Evolutionary conservation across 2,888 invertebrate genomes (phyloP), one percentile per base, ranked within the genome.

Genomic region (Acleris cristana): DNA sequence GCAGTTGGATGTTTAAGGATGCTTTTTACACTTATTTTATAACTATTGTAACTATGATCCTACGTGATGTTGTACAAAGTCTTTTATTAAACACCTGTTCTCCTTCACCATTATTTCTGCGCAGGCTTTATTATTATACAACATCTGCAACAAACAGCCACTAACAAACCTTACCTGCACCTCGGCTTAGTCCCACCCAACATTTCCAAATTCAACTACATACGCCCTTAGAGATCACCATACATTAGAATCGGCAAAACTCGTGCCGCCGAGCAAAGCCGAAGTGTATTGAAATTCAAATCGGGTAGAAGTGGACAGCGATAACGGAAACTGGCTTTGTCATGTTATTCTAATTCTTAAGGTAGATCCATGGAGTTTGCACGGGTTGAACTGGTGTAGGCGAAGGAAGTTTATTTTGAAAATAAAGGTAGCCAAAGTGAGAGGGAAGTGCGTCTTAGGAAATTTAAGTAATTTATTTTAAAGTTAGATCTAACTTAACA

Each of bases 211-310:
- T 51, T 18, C 51, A 51, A 53, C 26, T 26, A 53, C 53, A 53
- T 53, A 53, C 51, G 23, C 54, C 59, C 40, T 26, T 53, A 21
- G 34, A 48, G 67, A 67, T 67, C 56, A 59, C 59, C 69, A 55
- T 63, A 59, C 54, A 69, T 69, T 63, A 63, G 10, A 54, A 51
- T 44, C 44, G 52, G 40, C 56, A 40, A 23, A 21, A 53, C 44
- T 45, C 49, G 23, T 48, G 8, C 48, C n/a, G 23, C 53, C 34
- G 48, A 57, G 66, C 53, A 51, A 70, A 65, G 61, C 55, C 53
- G 63, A 65, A 69, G 63, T 73, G 64, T 73, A 73, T 74, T 74
- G 73, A 74, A 73, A 74, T 74, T 73, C 71, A 71, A 69, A 71
- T 69, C 61, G 64, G 51, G 65, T 53, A 30, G 68, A 62, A 72